Conservation (phyloP, 1,140 invertebrate genomes). For the Uloborus diversus region DNA sequence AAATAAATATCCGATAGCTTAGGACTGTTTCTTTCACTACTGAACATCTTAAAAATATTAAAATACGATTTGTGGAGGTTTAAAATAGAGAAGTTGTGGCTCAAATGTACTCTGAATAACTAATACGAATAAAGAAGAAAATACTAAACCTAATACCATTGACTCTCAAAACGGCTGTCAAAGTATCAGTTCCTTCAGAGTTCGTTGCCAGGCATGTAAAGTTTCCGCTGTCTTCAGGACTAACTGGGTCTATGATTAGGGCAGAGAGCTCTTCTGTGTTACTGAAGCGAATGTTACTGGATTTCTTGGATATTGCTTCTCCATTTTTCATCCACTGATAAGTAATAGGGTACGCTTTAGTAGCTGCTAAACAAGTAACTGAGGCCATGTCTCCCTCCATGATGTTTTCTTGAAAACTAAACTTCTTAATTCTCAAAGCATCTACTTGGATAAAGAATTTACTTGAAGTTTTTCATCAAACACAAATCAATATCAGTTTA, state of each 20-base stretch:
- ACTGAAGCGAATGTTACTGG: conserved; percentile 25
- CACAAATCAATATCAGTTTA: no score
- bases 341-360: not conserved
- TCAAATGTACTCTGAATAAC: no score
- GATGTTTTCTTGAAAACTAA: conserved; percentile 26
- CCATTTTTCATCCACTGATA: conserved; percentile 40
- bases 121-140: not conserved
- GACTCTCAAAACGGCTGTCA: conserved; percentile 18
- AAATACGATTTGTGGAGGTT: no score
- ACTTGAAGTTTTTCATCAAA: no score
- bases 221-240: conserved; percentile 69
- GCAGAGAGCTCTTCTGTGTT: conserved; percentile 33
- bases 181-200: conserved; percentile 34
- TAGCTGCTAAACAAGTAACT: conserved; percentile 1
- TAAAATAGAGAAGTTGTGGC: no score
- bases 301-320: not conserved
- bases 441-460: no score
- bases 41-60: no score
- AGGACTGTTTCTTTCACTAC: no score
- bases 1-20: no score
- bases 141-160: conserved; percentile 26
- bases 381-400: conserved; percentile 25
- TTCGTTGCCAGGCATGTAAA: conserved; percentile 59
- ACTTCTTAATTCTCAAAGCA: conserved; percentile 4
- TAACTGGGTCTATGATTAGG: conserved; percentile 78